Evolutionary conservation across 2,888 invertebrate species (phyloP).

Genomic region (Chloroclystis v-ata): DNA sequence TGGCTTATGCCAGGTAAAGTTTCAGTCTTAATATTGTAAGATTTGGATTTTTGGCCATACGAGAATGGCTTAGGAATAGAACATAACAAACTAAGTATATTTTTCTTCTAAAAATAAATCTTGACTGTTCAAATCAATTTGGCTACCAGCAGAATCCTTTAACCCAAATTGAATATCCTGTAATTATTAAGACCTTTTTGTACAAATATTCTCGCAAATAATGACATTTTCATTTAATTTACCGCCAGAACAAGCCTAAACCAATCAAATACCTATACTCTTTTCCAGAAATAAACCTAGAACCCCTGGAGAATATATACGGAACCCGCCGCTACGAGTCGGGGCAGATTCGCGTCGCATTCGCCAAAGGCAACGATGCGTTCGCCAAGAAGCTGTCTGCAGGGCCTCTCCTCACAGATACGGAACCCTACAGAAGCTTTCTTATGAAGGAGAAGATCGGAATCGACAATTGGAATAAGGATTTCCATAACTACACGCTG

Average conservation of each 20-base stretch:
- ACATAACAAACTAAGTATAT: no score
- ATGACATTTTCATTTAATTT: no score
- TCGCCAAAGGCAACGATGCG: slow-evolving; percentile 80
- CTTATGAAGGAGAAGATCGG: slow-evolving; percentile 59
- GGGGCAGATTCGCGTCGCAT: slow-evolving; percentile 86
- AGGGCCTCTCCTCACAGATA: slow-evolving; percentile 57
- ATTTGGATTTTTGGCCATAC: no score
- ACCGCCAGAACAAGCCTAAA: no score
- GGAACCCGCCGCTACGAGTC: slow-evolving; percentile 80
- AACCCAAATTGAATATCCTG: no score
- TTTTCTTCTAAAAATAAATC: no score
- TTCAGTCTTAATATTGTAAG: no score
- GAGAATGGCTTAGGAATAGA: no score
- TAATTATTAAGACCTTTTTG: no score
- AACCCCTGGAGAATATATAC: slow-evolving; percentile 81
- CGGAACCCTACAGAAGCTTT: slow-evolving; percentile 62
- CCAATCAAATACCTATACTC: not conserved
- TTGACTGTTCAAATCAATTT: no score
- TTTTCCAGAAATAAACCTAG: slow-evolving; percentile 80
- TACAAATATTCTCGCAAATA: no score
- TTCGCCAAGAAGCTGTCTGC: slow-evolving; percentile 57
- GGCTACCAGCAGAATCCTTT: no score
- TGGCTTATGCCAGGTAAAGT: slow-evolving; percentile 85
- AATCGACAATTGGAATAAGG: slow-evolving; percentile 73
- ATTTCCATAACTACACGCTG: slow-evolving; percentile 83